Evolutionary conservation across 2,113 vertebrate genomes (phyloP).

Genomic region (Nothocercus nigrocapillus): DNA sequence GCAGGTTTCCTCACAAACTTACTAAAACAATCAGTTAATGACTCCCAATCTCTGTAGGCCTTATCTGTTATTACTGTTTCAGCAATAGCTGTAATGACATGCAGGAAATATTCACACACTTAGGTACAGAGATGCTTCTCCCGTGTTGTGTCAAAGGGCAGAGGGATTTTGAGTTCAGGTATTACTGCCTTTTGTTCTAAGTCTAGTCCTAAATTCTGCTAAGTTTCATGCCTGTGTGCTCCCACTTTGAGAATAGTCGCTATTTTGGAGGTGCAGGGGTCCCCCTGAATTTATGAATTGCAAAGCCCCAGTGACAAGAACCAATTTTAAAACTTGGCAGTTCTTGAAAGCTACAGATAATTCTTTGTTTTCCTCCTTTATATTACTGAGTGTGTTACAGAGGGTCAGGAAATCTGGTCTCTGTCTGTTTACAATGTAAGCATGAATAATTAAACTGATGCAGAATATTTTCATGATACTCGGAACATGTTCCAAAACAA

Average conservation of each 20-base stretch:
- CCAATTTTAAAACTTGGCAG: background rate
- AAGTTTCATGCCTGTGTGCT: rapidly evolving
- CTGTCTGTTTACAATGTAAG: background rate
- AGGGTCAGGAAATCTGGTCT: background rate
- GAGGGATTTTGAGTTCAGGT: background rate
- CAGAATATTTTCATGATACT: background rate
- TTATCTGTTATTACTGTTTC: background rate
- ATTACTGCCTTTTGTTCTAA: background rate
- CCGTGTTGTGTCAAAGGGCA: background rate
- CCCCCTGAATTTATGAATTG: background rate
- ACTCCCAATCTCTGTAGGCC: background rate
- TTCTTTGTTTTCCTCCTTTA: background rate
- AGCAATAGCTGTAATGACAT: background rate
- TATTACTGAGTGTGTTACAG: background rate
- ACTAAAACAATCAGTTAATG: background rate
- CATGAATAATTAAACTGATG: background rate
- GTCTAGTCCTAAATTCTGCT: background rate
- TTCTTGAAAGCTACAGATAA: background rate
- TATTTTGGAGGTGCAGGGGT: background rate
- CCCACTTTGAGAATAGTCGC: background rate
- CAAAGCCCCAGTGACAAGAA: background rate
- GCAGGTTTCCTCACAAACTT: background rate
- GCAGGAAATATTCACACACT: background rate
- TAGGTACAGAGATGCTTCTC: background rate
- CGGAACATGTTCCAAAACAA: background rate